Conservation (phyloP, 2,797 vertebrate species). For the Melanotaenia pygmaea region DNA sequence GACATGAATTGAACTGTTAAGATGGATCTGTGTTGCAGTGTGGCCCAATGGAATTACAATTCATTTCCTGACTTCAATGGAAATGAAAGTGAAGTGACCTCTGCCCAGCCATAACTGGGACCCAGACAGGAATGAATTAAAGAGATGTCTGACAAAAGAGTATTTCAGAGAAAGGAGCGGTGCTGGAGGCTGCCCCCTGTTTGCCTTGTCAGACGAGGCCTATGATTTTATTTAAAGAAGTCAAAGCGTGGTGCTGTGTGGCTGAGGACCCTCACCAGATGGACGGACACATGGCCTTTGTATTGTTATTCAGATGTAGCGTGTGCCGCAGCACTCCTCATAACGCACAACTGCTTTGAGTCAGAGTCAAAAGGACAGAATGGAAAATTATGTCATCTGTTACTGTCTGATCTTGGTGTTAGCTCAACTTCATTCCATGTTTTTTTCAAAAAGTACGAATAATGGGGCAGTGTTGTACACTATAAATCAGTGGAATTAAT, state of each 20-base stretch:
- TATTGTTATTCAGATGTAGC: conserved; percentile 77
- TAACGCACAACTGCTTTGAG: conserved; percentile 54
- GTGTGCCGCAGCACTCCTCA: conserved; percentile 47
- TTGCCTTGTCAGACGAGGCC: conserved; percentile 54
- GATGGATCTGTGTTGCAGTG: conserved; percentile 35
- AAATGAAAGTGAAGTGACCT: conserved; percentile 55
- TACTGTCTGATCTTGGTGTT: conserved; percentile 21
- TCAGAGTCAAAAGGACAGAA: conserved; percentile 31
- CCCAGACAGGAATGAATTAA: conserved; percentile 47
- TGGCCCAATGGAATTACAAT: conserved; percentile 44
- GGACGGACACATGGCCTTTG: conserved; percentile 71
- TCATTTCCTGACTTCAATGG: conserved; percentile 59
- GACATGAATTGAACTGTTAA: conserved; percentile 34
- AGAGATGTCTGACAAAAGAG: conserved; percentile 36
- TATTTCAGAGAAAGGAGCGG: not conserved
- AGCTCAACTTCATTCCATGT: conserved; percentile 9
- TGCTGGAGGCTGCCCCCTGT: conserved; percentile 38
- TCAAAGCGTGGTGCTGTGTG: conserved; percentile 18
- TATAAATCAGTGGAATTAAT: too few species aligned
- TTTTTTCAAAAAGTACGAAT: not conserved
- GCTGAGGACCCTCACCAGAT: conserved; percentile 59
- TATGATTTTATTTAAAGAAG: conserved; percentile 53
- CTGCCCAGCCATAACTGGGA: conserved; percentile 28
- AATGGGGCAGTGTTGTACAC: too few species aligned
- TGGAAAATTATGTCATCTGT: conserved; percentile 52